Percentiles rank a stretch among this genome's conserved stretches.
phyloP scores from a whole-genome alignment of 2,113 vertebrate species.

The Sapayoa aenigma region DNA sequence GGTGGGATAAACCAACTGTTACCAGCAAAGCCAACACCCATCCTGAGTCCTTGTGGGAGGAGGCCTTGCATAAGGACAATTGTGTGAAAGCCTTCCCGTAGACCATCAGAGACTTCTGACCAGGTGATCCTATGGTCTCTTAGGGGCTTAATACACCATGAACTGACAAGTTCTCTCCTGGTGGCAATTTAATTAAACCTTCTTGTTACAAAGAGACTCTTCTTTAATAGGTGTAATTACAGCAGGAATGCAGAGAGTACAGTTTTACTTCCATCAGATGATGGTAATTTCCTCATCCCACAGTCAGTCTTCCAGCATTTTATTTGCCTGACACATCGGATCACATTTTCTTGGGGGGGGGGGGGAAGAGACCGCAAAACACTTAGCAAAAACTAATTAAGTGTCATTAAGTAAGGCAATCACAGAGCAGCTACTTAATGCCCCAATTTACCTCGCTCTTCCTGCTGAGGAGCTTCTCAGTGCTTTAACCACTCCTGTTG shows the following conservation, averaged over 20 bases:
- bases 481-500: neutral
- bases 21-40: neutral
- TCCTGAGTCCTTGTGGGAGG: neutral
- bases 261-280: neutral
- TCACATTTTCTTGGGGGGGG: neutral
- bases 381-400: conserved; percentile 10
- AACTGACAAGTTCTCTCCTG: neutral
- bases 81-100: neutral
- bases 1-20: neutral
- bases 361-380: neutral
- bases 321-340: neutral
- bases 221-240: conserved; percentile 28
- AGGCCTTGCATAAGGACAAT: neutral
- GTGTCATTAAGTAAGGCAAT: neutral
- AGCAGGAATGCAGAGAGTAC: conserved; percentile 12
- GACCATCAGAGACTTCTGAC: neutral
- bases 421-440: neutral
- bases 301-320: neutral
- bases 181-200: neutral
- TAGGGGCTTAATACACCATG: neutral
- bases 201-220: neutral
- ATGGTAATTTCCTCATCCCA: neutral
- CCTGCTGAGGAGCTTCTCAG: neutral
- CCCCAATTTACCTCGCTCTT: neutral
- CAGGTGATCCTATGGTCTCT: neutral